Percentiles rank a stretch among this genome's conserved stretches.
Evolutionary conservation across 2,888 invertebrate species (phyloP).

Genomic region (Pristionchus entomophagus): DNA sequence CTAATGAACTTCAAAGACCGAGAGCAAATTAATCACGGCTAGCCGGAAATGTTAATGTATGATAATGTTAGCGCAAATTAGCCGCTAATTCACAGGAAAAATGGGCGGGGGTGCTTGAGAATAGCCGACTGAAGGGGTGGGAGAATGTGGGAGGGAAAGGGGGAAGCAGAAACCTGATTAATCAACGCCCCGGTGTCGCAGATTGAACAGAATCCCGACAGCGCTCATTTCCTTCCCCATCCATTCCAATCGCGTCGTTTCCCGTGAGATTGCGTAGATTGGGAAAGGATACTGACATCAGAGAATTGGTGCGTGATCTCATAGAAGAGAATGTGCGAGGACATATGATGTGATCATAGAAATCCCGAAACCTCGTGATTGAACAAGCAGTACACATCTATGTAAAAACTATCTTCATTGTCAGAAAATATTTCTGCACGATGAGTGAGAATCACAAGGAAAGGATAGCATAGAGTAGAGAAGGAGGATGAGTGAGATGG

Average conservation of each 20-base stretch:
- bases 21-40: too few species aligned
- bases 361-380: too few species aligned
- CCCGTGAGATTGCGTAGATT: neutral
- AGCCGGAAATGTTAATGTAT: neutral
- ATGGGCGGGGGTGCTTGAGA: neutral
- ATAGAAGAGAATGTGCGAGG: too few species aligned
- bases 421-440: too few species aligned
- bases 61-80: neutral
- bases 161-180: conserved; percentile 2
- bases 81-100: neutral
- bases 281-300: conserved; percentile 7
- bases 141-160: neutral
- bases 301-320: too few species aligned
- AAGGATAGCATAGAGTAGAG: too few species aligned
- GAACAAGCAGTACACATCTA: too few species aligned
- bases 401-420: too few species aligned
- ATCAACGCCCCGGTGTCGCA: neutral
- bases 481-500: neutral
- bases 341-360: too few species aligned
- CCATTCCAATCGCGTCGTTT: neutral
- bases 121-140: neutral
- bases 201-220: neutral
- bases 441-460: too few species aligned
- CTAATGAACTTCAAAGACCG: too few species aligned
- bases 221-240: neutral